Conservation (phyloP, 2,888 invertebrate genomes). For the Phymatocera aterrima region DNA sequence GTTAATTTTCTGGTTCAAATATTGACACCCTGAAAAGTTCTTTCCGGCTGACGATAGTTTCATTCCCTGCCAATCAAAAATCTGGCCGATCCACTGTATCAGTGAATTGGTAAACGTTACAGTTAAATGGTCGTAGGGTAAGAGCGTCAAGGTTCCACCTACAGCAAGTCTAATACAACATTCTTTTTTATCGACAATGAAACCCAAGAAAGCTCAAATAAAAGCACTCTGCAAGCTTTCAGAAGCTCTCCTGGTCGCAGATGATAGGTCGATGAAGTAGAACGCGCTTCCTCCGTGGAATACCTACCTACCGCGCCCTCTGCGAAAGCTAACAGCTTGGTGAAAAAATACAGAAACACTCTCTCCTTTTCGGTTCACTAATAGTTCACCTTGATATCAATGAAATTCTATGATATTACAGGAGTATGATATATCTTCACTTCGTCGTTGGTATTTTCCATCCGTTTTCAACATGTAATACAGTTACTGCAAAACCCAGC, state of each 20-base stretch:
- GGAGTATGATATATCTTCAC: no score
- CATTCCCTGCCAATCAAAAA: neutral
- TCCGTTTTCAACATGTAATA: neutral
- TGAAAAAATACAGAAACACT: neutral
- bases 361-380: neutral
- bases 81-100: neutral
- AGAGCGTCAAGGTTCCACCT: neutral
- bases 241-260: constrained; percentile 1
- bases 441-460: neutral
- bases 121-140: neutral
- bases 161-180: neutral
- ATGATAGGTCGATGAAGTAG: constrained; percentile 1
- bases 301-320: neutral
- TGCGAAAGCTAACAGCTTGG: neutral
- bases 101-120: neutral
- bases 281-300: neutral
- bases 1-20: neutral
- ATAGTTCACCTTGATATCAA: neutral
- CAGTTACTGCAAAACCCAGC: neutral
- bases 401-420: no score
- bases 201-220: neutral
- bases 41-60: neutral
- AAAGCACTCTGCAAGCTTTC: neutral
- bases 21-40: neutral
- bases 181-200: constrained; percentile 13